These are phyloP conservation scores for Reticulitermes speratus DNA, from an alignment of 1,140 invertebrate genomes.

Conservation along the genomic window DNA sequence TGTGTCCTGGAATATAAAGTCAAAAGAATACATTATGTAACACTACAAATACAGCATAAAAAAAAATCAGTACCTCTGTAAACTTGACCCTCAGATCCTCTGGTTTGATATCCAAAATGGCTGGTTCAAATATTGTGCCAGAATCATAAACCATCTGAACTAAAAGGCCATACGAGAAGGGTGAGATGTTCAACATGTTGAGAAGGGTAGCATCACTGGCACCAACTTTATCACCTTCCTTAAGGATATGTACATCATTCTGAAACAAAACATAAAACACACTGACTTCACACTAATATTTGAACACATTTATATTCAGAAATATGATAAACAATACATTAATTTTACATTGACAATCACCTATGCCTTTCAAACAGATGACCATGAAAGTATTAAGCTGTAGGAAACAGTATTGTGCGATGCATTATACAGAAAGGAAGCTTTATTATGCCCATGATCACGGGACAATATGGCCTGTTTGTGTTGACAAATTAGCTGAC, in stretches of 20 bases:
- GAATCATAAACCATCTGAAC: conserved; percentile 97
- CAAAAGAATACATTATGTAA: no score
- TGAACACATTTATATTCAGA: neutral
- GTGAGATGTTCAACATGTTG: conserved; percentile 99
- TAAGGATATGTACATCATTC: conserved; percentile 95
- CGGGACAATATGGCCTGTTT: no score
- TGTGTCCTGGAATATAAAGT: no score
- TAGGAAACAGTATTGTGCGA: no score
- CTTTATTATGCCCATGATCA: no score
- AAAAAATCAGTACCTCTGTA: conserved; percentile 56
- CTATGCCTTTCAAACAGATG: neutral
- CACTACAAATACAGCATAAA: no score
- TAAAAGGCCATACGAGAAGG: conserved; percentile 96
- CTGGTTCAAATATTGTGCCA: conserved; percentile 95
- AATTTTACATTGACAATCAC: neutral
- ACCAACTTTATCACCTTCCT: conserved; percentile 96
- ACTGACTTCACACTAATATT: neutral
- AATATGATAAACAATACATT: no score
- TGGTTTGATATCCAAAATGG: conserved; percentile 96
- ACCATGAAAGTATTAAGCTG: neutral
- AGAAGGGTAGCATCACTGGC: conserved; percentile 97
- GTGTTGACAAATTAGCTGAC: no score
- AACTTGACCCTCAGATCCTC: conserved; percentile 92
- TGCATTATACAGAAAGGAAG: no score
- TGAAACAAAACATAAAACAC: conserved; percentile 44